phyloP scores from a whole-genome alignment of 2,888 invertebrate species.

The Megaustenia siamemsis region DNA sequence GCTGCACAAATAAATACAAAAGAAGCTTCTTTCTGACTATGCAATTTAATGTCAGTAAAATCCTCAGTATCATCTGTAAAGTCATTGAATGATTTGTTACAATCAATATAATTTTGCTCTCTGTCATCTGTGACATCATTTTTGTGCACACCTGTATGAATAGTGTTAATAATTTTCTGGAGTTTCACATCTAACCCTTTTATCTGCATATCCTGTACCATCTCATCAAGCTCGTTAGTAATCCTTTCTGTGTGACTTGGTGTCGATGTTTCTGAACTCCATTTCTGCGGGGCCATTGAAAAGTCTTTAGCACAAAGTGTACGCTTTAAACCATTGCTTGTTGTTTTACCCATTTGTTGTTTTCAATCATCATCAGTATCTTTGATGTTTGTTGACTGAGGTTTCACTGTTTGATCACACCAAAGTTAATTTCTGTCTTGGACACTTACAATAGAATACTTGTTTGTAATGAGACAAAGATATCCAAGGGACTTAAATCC shows the following conservation, averaged over 20 bases:
- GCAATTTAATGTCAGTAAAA: neutral
- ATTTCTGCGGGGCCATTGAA: constrained; percentile 50
- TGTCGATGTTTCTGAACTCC: constrained; percentile 41
- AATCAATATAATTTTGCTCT: neutral
- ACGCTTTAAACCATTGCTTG: constrained; percentile 37
- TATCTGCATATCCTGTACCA: constrained; percentile 14
- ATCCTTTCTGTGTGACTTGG: neutral
- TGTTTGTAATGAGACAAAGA: constrained; percentile 68
- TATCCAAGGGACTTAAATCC: constrained; percentile 74
- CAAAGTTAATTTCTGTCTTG: neutral
- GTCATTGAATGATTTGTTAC: neutral
- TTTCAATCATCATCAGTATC: constrained; percentile 34
- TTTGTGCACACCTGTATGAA: neutral
- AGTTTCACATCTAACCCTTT: constrained; percentile 24
- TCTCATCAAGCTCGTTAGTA: constrained; percentile 10
- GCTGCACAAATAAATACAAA: neutral
- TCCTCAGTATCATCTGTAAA: neutral
- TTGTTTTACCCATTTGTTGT: constrained; percentile 52
- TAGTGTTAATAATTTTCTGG: constrained; percentile 5
- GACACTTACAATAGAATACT: constrained; percentile 20
- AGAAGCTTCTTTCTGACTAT: neutral
- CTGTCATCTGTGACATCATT: neutral
- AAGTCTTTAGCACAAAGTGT: constrained; percentile 4
- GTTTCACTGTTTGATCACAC: neutral
- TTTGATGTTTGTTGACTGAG: constrained; percentile 12